Evolutionary conservation across 2,888 invertebrate species (phyloP).

Genomic region (Agonopterix arenella): DNA sequence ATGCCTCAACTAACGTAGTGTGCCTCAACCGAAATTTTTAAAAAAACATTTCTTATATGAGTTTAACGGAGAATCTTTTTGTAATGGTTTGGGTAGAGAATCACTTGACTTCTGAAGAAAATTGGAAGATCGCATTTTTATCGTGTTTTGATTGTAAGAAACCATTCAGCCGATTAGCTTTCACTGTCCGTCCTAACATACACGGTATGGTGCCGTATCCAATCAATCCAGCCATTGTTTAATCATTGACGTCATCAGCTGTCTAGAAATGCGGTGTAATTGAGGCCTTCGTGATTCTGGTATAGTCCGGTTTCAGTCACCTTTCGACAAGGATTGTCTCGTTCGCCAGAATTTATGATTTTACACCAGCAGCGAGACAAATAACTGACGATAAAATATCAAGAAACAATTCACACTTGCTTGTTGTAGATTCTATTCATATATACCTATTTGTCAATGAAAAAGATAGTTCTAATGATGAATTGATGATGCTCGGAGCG

Average conservation of each 20-base stretch:
- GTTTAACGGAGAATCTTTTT: too few species aligned
- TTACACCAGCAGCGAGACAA: too few species aligned
- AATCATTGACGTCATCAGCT: constrained; percentile 39
- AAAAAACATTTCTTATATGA: constrained; percentile 1
- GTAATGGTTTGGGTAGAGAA: too few species aligned
- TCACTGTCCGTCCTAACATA: constrained; percentile 34
- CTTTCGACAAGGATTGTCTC: constrained; percentile 16
- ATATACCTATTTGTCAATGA: too few species aligned
- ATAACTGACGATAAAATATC: too few species aligned
- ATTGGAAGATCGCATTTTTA: background rate
- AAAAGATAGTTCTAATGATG: too few species aligned
- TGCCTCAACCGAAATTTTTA: constrained; percentile 16
- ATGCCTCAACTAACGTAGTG: constrained; percentile 7
- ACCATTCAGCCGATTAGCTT: constrained; percentile 29
- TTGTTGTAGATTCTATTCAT: too few species aligned
- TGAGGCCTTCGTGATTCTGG: constrained; percentile 28
- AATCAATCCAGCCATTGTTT: constrained; percentile 54
- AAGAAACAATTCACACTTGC: too few species aligned
- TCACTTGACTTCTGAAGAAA: constrained; percentile 9
- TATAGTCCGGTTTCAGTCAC: constrained; percentile 25
- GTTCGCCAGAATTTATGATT: too few species aligned
- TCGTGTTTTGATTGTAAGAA: constrained; percentile 8
- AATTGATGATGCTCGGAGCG: background rate
- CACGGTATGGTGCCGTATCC: constrained; percentile 23
- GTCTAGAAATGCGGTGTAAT: too few species aligned